Conservation (phyloP, 2,113 vertebrate species). For the Eonycteris spelaea region DNA sequence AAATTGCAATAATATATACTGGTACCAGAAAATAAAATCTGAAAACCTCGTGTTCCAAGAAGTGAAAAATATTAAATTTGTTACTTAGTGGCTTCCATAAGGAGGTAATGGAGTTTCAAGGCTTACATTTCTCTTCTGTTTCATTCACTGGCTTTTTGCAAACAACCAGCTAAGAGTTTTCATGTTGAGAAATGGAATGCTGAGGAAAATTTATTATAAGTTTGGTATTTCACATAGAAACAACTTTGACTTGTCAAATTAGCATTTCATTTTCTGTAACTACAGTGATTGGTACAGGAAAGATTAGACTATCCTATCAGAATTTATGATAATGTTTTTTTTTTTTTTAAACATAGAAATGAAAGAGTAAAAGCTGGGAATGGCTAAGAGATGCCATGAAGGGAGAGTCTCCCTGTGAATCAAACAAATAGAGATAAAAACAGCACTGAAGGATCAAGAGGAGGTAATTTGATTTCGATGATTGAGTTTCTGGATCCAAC, state of each 20-base stretch:
- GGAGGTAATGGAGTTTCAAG: neutral
- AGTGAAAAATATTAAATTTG: conserved; percentile 38
- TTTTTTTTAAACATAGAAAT: neutral
- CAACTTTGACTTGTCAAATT: neutral
- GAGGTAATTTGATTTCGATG: neutral
- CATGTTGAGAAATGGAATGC: conserved; percentile 39
- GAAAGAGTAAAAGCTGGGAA: neutral
- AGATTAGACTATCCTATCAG: neutral
- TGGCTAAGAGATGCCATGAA: neutral
- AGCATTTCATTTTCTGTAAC: neutral
- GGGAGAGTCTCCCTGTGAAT: neutral
- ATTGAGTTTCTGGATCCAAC: neutral
- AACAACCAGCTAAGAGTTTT: conserved; percentile 55
- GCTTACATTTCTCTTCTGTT: conserved; percentile 58
- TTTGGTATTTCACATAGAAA: conserved; percentile 67
- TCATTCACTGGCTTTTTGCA: conserved; percentile 26
- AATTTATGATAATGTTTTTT: neutral
- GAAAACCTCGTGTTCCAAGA: neutral
- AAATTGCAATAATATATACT: conserved; percentile 24
- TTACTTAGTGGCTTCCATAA: conserved; percentile 18
- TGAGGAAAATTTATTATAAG: conserved; percentile 64
- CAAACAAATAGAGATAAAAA: neutral
- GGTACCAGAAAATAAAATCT: neutral
- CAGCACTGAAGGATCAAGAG: neutral
- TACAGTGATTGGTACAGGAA: neutral